Percentiles rank a stretch among this genome's conserved stretches.
These are phyloP conservation scores for Mallotus villosus DNA, from an alignment of 2,797 vertebrate genomes.

Conservation along the genomic window DNA sequence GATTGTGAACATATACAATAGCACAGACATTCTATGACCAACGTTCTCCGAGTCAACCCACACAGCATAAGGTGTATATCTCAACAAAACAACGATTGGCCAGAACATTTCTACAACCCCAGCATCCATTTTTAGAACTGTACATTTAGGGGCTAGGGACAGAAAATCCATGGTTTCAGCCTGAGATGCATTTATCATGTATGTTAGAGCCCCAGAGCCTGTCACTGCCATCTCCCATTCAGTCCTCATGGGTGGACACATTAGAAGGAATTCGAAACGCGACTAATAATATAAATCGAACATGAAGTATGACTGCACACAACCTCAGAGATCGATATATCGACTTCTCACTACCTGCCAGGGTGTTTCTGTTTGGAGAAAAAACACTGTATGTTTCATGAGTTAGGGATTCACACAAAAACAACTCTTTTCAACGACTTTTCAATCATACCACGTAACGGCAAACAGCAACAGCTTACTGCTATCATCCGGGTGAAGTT, in stretches of 20 bases:
- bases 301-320: constrained; percentile 27
- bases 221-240: constrained; percentile 24
- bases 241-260: constrained; percentile 23
- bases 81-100: background rate
- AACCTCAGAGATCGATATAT: constrained; percentile 52
- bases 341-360: constrained; percentile 29
- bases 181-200: constrained; percentile 28
- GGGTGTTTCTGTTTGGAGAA: constrained; percentile 24
- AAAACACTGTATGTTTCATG: constrained; percentile 26
- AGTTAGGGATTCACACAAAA: background rate
- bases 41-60: background rate
- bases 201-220: constrained; percentile 23
- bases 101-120: constrained; percentile 10
- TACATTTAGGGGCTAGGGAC: constrained; percentile 22
- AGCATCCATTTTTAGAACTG: constrained; percentile 28
- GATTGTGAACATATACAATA: background rate
- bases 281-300: too few species aligned
- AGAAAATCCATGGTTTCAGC: constrained; percentile 33
- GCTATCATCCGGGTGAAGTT: too few species aligned
- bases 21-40: background rate
- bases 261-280: background rate
- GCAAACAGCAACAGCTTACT: too few species aligned
- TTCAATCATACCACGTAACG: too few species aligned
- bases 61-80: background rate
- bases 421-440: background rate